phyloP scores from a whole-genome alignment of 2,797 vertebrate species.

The Sebastes diaconus region DNA sequence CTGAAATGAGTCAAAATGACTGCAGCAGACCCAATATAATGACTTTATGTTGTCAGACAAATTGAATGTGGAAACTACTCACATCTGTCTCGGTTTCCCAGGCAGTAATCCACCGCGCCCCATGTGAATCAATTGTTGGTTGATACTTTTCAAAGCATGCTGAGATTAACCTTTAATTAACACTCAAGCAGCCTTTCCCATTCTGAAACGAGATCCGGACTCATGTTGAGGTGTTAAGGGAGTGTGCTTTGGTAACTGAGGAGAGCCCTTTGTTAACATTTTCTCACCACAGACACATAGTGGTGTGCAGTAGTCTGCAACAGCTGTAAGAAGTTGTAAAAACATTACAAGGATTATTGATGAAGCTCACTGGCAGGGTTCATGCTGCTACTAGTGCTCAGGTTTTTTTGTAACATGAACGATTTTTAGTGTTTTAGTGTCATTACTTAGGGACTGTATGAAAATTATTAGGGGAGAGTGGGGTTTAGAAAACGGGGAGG shows the following conservation, averaged over 20 bases:
- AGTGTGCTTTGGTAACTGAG: not conserved
- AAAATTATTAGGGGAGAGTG: not conserved
- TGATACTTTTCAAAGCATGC: not conserved
- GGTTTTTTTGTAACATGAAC: not conserved
- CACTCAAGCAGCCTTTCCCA: not conserved
- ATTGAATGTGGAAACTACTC: not conserved
- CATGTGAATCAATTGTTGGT: not conserved
- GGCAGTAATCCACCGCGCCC: not conserved
- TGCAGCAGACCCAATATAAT: not conserved
- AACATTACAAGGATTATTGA: not conserved
- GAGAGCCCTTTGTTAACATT: not conserved
- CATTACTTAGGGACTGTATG: not conserved
- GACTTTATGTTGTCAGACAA: not conserved
- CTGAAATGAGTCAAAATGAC: not conserved
- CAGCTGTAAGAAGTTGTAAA: not conserved
- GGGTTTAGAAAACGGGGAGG: not conserved
- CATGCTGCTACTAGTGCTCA: not conserved
- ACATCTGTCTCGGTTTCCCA: not conserved
- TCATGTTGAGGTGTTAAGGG: not conserved
- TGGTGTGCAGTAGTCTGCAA: not conserved
- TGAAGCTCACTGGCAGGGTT: not conserved
- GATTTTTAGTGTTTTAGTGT: not conserved
- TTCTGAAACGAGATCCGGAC: not conserved
- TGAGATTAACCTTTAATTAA: slow-evolving; percentile 18
- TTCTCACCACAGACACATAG: not conserved